Base-by-base conservation (phyloP, 2,797 vertebrate genomes). In the Siniperca obscura region DNA sequence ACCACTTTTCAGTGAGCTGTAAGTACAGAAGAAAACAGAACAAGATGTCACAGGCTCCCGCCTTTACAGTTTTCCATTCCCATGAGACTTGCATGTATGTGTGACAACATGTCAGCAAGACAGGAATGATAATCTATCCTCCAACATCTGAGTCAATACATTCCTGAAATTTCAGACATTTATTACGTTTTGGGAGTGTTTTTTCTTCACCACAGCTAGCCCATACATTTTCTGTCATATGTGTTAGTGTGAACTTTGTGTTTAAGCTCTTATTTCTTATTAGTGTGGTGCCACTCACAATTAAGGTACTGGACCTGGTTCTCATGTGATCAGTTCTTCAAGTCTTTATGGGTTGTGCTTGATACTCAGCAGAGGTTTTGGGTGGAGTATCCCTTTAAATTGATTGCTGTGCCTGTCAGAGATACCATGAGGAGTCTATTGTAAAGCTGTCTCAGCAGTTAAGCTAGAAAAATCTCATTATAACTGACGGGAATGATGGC, bases 71-170 rank as follows among this genome's bases (percentile, higher is more conserved):
- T 74, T 65, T 52, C 30, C 48, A 68, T 57, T 74, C n/a, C 13
- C 57, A 57, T 65, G 60, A 76, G 81, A 86, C 40, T 34, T 70
- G 27, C 36, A 30, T 70, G 34, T 61, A n/a, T 65, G 50, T 9
- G 42, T 78, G 83, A 83, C 65, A 85, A 76, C 73, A 74, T 74
- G 73, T 69, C 69, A 86, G 30, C 56, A 17, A 22, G 40, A 38
- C 50, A 80, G 75, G 80, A 87, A 87, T 76, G 70, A 87, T 74
- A 78, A 83, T 76, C 74, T 60, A 67, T 72, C 38, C 10, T 21
- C 55, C 40, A 4, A 80, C 67, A 65, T 74, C 40, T 68, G 60
- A 78, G 61, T 80, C 74, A 74, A 36, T 30, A n/a, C 57, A 40
- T 78, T 80, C 73, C 69, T 85, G 68, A 66, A 34, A 68, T 76